Evolutionary conservation across 2,888 invertebrate species (phyloP), one percentile per base, ranked within the genome.

Genomic region (Crocallis elinguaria): DNA sequence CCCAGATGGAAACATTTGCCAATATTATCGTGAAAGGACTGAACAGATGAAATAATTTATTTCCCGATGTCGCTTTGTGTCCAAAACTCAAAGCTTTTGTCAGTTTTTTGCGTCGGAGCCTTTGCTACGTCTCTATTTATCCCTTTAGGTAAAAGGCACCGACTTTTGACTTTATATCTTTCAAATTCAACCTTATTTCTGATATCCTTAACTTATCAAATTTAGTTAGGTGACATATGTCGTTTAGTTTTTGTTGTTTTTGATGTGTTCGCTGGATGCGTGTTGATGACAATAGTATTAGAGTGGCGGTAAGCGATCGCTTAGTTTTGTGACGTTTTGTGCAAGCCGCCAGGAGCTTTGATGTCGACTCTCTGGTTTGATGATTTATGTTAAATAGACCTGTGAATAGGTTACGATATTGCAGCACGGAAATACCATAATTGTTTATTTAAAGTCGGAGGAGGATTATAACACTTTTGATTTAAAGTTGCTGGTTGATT

Each of bases 41-140:
- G 85, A 88, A 82, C 88, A 88, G 88, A 88, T 89, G 88, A 88
- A 88, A 90, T 90, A 89, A 91, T 91, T 91, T 91, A 91, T 91
- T 84, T 88, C 87, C 82, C 87, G 71, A 82, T 86, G 90, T 88
- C 88, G 83, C 86, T 84, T 90, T 91, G 90, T 90, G 81, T 86
- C 83, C 88, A 84, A 86, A 89, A 86, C 87, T 89, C 75, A 75
- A 81, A 68, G 72, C 84, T 75, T 85, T 90, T 90, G 88, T 91
- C 71, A 64, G 75, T 83, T 89, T 86, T 91, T 89, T 88, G 83
- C 74, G 80, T 78, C 86, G 84, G 84, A 16, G 64, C 72, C 85
- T 87, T 87, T 88, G 84, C 77, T 83, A 89, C 84, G 72, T 84
- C 88, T 90, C 83, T 80, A 86, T 87, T 88, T 86, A 86, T 87